phyloP scores from a whole-genome alignment of 2,113 vertebrate genomes.

The Lycaon pictus region DNA sequence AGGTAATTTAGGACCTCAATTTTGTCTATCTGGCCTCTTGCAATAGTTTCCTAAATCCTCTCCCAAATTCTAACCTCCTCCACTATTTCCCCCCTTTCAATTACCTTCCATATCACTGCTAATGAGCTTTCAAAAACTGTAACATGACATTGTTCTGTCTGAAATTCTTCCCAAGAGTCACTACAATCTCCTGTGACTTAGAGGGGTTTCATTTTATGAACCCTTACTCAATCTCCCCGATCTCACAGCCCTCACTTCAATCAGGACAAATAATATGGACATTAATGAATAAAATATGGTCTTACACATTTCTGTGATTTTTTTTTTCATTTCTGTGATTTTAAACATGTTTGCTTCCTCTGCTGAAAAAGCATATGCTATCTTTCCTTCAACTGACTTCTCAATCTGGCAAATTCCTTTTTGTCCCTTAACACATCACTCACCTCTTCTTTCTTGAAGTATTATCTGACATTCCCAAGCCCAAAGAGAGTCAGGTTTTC shows the following conservation, averaged over 20 bases:
- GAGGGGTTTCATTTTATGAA: constrained; percentile 45
- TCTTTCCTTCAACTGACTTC: constrained; percentile 41
- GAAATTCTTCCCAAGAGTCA: constrained; percentile 7
- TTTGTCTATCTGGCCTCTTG: background rate
- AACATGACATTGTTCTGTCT: constrained; percentile 35
- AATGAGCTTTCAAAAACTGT: constrained; percentile 33
- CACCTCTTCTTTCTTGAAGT: constrained; percentile 20
- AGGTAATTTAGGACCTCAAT: background rate
- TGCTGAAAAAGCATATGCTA: constrained; percentile 9
- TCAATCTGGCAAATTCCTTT: constrained; percentile 10
- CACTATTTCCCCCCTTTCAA: background rate
- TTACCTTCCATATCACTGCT: background rate
- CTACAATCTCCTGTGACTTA: background rate
- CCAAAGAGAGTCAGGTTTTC: background rate
- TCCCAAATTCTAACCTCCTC: background rate
- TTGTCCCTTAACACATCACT: constrained; percentile 20
- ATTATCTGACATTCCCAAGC: background rate
- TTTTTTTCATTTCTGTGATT: constrained; percentile 12
- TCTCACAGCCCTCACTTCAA: constrained; percentile 19
- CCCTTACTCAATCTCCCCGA: background rate
- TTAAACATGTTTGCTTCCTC: constrained; percentile 10
- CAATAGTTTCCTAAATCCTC: constrained; percentile 12
- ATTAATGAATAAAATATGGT: constrained; percentile 43
- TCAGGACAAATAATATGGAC: constrained; percentile 10
- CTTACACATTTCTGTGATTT: constrained; percentile 37